These are phyloP conservation scores for Pollachius pollachius DNA, from an alignment of 2,113 vertebrate genomes.

Conservation along the genomic window DNA sequence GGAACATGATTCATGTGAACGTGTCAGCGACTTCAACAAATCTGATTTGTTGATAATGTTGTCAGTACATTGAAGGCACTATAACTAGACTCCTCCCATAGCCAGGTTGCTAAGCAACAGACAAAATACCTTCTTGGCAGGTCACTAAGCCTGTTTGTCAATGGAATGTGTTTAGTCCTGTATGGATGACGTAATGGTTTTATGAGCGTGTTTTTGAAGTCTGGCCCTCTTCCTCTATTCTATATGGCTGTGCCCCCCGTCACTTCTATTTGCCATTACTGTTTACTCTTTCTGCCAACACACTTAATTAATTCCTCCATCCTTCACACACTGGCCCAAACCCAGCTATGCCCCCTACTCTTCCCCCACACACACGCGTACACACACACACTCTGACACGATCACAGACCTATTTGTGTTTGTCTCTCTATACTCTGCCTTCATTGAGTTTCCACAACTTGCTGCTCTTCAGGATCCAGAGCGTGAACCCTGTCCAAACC, in stretches of 20 bases:
- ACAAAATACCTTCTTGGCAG: conserved; percentile 63
- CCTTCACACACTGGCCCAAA: conserved; percentile 58
- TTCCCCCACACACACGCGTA: conserved; percentile 37
- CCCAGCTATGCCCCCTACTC: conserved; percentile 61
- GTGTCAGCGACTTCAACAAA: background rate
- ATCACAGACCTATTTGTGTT: conserved; percentile 7
- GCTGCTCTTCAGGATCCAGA: background rate
- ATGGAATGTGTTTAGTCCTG: conserved; percentile 11
- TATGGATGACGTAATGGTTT: conserved; percentile 43
- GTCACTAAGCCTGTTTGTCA: conserved; percentile 63
- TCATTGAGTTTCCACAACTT: conserved; percentile 1
- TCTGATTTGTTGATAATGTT: conserved; percentile 39
- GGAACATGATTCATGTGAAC: no score
- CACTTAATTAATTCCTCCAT: conserved; percentile 52
- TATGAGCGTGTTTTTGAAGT: conserved; percentile 39
- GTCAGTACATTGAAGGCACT: conserved; percentile 38
- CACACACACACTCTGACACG: conserved; percentile 3
- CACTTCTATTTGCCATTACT: conserved; percentile 34
- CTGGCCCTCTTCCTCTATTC: conserved; percentile 8
- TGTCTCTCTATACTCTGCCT: conserved; percentile 8
- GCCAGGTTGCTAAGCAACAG: conserved; percentile 76
- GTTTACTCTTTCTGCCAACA: conserved; percentile 38
- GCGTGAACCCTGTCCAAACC: background rate
- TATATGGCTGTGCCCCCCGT: conserved; percentile 23
- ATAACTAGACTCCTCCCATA: conserved; percentile 46